These are phyloP conservation scores for Osmerus mordax DNA, from an alignment of 2,113 vertebrate genomes.

Conservation along the genomic window DNA sequence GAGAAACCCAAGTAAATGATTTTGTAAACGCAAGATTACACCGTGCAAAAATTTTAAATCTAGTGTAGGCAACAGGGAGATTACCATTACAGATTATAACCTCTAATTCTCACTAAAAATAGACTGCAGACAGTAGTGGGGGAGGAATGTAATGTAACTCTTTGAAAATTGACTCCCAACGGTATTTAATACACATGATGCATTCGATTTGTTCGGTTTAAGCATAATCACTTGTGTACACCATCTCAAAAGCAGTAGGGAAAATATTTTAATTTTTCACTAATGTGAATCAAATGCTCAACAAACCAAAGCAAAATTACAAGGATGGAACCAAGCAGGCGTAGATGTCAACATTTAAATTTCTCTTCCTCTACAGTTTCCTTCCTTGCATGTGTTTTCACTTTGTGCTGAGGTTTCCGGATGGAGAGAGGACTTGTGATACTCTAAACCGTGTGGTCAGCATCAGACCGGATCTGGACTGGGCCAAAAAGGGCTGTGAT, in stretches of 20 bases:
- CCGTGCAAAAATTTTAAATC: constrained; percentile 68
- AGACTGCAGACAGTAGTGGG: constrained; percentile 44
- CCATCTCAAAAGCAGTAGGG: constrained; percentile 16
- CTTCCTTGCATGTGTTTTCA: constrained; percentile 56
- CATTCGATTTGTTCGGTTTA: constrained; percentile 29
- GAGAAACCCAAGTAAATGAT: constrained; percentile 67
- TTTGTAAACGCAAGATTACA: constrained; percentile 75
- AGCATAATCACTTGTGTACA: constrained; percentile 23
- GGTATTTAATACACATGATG: constrained; percentile 41
- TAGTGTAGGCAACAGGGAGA: constrained; percentile 56
- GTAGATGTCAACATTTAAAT: constrained; percentile 27
- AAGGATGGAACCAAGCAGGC: constrained; percentile 44
- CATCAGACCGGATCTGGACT: constrained; percentile 38
- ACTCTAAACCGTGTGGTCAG: constrained; percentile 54
- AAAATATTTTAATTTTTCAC: constrained; percentile 42
- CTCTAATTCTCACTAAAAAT: constrained; percentile 59
- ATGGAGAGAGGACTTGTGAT: constrained; percentile 40
- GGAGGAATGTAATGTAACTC: constrained; percentile 43
- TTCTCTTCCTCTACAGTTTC: constrained; percentile 16
- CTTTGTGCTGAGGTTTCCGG: constrained; percentile 47
- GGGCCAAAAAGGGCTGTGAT: constrained; percentile 35
- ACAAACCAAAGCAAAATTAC: constrained; percentile 23
- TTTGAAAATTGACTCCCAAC: constrained; percentile 57
- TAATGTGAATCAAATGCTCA: constrained; percentile 30
- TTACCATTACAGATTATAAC: constrained; percentile 66